Percentiles rank a stretch among this genome's conserved stretches.
These are phyloP conservation scores for Synaphobranchus kaupii DNA, from an alignment of 2,797 vertebrate genomes.

Conservation along the genomic window DNA sequence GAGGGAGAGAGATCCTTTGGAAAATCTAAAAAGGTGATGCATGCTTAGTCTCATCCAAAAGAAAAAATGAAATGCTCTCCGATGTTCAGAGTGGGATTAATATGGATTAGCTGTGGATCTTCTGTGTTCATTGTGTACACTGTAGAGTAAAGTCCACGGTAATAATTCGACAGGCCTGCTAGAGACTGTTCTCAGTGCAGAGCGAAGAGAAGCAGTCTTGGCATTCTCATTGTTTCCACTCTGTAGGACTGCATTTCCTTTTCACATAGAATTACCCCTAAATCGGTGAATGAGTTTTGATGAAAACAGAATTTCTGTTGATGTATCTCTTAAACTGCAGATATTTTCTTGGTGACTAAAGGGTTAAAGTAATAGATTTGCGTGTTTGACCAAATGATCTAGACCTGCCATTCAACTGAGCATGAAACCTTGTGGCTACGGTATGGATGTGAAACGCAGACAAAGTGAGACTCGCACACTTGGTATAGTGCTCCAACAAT, in stretches of 20 bases:
- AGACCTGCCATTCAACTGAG: neutral
- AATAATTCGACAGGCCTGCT: neutral
- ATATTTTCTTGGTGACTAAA: neutral
- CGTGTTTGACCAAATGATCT: neutral
- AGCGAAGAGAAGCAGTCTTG: neutral
- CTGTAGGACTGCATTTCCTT: neutral
- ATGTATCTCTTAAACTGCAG: neutral
- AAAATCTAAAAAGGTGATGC: neutral
- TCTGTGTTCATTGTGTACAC: neutral
- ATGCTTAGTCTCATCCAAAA: neutral
- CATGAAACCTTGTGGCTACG: neutral
- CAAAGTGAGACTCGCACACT: too few species aligned
- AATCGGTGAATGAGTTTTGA: neutral
- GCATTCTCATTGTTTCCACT: slow-evolving; percentile 1
- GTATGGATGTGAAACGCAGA: neutral
- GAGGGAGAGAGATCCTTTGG: neutral
- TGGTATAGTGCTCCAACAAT: too few species aligned
- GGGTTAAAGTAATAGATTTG: neutral
- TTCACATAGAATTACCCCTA: neutral
- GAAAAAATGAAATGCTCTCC: neutral
- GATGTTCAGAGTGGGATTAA: neutral
- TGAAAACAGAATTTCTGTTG: neutral
- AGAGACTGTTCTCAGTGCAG: neutral
- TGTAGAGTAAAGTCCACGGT: neutral
- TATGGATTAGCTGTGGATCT: slow-evolving; percentile 15